phyloP scores from a whole-genome alignment of 2,797 vertebrate species.

The Chelidonichthys spinosus region DNA sequence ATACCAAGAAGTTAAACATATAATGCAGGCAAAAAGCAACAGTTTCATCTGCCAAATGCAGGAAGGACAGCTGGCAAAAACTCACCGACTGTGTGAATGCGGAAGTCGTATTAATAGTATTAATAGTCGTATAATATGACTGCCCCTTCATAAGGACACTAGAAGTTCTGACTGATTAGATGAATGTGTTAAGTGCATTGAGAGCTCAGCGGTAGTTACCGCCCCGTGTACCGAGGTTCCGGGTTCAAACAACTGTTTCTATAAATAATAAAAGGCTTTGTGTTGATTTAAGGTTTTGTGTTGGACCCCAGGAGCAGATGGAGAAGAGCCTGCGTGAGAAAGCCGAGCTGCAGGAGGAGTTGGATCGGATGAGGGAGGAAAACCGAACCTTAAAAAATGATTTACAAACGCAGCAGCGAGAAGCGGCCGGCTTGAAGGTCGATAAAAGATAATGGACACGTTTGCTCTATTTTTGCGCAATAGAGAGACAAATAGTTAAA shows the following conservation, averaged over 20 bases:
- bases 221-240: too few relatives aligned
- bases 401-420: constrained; percentile 58
- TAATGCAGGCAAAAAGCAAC: too few relatives aligned
- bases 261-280: constrained; percentile 23
- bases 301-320: constrained; percentile 83
- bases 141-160: too few relatives aligned
- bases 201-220: too few relatives aligned
- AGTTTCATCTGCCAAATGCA: too few relatives aligned
- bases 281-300: constrained; percentile 28
- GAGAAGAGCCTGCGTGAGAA: constrained; percentile 83
- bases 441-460: neutral
- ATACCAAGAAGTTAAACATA: too few relatives aligned
- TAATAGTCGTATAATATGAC: too few relatives aligned
- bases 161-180: too few relatives aligned
- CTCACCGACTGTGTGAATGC: too few relatives aligned
- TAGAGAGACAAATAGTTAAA: neutral
- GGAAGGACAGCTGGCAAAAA: too few relatives aligned
- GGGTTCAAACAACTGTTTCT: neutral
- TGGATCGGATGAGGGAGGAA: constrained; percentile 55
- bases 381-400: constrained; percentile 59
- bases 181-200: too few relatives aligned
- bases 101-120: too few relatives aligned
- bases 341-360: constrained; percentile 63
- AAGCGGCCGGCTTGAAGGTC: constrained; percentile 71
- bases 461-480: constrained; percentile 15